Base-by-base conservation (phyloP, 2,797 vertebrate species). In the Astyanax mexicanus region DNA sequence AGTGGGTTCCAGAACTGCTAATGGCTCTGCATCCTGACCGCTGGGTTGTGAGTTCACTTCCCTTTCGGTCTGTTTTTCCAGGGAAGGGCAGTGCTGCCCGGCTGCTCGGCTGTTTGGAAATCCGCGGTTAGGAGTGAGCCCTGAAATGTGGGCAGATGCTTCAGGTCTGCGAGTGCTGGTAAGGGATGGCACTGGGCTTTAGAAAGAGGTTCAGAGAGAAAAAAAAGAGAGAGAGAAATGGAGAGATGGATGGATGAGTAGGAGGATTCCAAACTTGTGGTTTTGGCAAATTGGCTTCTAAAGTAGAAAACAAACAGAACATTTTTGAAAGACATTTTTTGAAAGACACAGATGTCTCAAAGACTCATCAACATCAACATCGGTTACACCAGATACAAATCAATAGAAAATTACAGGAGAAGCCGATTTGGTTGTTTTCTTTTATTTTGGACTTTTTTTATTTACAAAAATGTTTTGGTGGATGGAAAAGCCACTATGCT, bases 51-150 rank as follows among this genome's bases (percentile, higher is more conserved):
- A 40, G 51, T 42, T 11, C 11, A 37, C 64, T 21, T 74, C 74
- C 57, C 40, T 35, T 40, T 44, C 66, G 73, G 45, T 70, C 44
- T 55, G 64, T 58, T 80, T 72, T 80, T 82, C 75, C 71, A 54
- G 68, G 47, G 74, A 80, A 80, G 23, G 68, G 38, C 72, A 67
- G 47, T 37, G 55, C 55, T 74, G 32, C 49, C 66, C 44, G 32
- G 54, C 55, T 74, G 32, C 49, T 66, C 44, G 32, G 54, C 61
- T 81, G 72, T 83, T 84, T 78, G 71, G 71, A 78, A 65, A 80
- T 45, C 60, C 81, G 84, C 15, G 84, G 86, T 84, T 54, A 73
- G 81, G 84, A 84, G 77, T 75, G 54, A 79, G 67, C 67, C 35
- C 65, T 47, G 49, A 73, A 75, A 71, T 73, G 69, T 38, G 79